These are phyloP conservation scores for Sisyra terminalis DNA, from an alignment of 2,888 invertebrate species.

Conservation along the genomic window DNA sequence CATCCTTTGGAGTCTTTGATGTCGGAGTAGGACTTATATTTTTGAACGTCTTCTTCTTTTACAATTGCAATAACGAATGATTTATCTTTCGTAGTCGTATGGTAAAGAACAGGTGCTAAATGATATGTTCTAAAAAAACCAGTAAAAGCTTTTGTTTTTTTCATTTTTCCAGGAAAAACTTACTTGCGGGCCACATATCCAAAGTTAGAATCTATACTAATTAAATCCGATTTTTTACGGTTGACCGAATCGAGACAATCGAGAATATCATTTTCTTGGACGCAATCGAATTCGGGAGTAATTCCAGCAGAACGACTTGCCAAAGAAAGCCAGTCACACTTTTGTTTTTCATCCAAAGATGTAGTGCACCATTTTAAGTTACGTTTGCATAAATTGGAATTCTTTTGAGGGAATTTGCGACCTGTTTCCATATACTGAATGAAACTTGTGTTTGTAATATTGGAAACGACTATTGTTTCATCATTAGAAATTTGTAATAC, in stretches of 20 bases:
- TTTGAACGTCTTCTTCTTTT: slow-evolving; percentile 22
- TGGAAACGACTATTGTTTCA: too few relatives aligned
- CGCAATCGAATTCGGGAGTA: slow-evolving; percentile 38
- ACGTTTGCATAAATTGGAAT: slow-evolving; percentile 11
- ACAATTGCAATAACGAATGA: slow-evolving; percentile 38
- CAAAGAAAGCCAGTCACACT: slow-evolving; percentile 41
- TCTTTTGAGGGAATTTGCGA: slow-evolving; percentile 14
- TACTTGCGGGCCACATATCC: slow-evolving; percentile 45
- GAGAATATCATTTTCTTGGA: slow-evolving; percentile 27
- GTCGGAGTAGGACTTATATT: slow-evolving; percentile 34
- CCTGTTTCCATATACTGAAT: slow-evolving; percentile 9
- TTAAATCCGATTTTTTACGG: slow-evolving; percentile 34
- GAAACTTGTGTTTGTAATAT: too few relatives aligned
- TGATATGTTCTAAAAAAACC: slow-evolving; percentile 32
- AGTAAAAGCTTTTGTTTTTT: too few relatives aligned
- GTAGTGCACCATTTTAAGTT: slow-evolving; percentile 42
- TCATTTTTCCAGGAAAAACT: slow-evolving; percentile 18
- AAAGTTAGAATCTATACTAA: slow-evolving; percentile 42
- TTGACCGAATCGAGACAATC: slow-evolving; percentile 37
- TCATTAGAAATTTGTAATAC: too few relatives aligned
- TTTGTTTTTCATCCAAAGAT: slow-evolving; percentile 31
- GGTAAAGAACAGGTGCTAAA: slow-evolving; percentile 36
- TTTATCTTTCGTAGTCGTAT: slow-evolving; percentile 28
- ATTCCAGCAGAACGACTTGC: slow-evolving; percentile 39
- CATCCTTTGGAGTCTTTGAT: slow-evolving; percentile 39